phyloP scores from a whole-genome alignment of 2,888 invertebrate genomes.

The Argyra leucocephala region DNA sequence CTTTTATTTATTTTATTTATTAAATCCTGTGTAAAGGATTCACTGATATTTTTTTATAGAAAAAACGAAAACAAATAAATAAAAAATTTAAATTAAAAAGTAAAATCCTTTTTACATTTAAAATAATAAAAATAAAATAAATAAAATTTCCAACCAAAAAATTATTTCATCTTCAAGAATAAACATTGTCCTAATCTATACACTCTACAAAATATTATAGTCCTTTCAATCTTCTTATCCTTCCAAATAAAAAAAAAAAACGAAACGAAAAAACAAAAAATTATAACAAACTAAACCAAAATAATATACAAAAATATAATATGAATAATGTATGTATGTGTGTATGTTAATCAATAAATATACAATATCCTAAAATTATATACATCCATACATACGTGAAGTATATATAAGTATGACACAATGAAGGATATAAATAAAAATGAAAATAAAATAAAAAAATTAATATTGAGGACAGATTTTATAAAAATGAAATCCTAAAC shows the following conservation, averaged over 20 bases:
- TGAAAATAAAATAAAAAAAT: neutral
- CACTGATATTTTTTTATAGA: too few relatives aligned
- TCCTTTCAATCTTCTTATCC: neutral
- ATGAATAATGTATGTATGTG: neutral
- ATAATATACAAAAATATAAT: too few relatives aligned
- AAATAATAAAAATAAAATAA: too few relatives aligned
- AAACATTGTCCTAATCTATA: neutral
- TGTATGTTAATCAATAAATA: neutral
- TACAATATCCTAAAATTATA: neutral
- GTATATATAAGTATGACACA: neutral
- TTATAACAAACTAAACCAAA: too few relatives aligned
- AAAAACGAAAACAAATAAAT: too few relatives aligned
- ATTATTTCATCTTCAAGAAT: neutral
- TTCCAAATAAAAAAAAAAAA: neutral
- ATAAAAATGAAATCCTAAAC: neutral
- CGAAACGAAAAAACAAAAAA: neutral
- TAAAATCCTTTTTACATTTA: too few relatives aligned
- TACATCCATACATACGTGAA: neutral
- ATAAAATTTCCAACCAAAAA: neutral
- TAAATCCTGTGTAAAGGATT: too few relatives aligned
- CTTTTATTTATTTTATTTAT: too few relatives aligned
- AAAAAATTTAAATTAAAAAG: too few relatives aligned
- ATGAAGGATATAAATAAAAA: neutral
- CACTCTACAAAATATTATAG: neutral
- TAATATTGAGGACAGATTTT: neutral